Evolutionary conservation across 1,140 invertebrate genomes (phyloP).

Genomic region (Chelonus insularis): DNA sequence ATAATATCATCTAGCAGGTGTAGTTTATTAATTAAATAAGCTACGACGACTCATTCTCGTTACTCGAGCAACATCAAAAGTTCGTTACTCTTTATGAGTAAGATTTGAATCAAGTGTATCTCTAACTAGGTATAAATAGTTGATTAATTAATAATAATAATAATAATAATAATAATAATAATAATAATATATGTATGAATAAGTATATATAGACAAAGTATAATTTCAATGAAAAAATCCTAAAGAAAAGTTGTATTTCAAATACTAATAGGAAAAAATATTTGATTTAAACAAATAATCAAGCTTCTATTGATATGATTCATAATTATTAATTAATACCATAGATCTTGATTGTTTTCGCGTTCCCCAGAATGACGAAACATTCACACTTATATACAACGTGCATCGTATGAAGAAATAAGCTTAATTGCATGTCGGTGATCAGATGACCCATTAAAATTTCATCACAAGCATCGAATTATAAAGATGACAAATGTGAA

Average conservation of each 20-base stretch:
- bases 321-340: background rate
- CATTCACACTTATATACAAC: slow-evolving; percentile 29
- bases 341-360: background rate
- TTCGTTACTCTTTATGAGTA: background rate
- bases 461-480: background rate
- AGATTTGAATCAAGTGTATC: slow-evolving; percentile 36
- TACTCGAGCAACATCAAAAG: background rate
- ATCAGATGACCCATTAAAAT: background rate
- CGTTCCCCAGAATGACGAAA: slow-evolving; percentile 4
- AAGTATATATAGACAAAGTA: background rate
- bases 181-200: background rate
- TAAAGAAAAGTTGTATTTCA: too few species aligned
- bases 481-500: background rate
- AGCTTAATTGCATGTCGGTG: slow-evolving; percentile 14
- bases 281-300: background rate
- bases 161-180: background rate
- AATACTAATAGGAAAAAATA: background rate
- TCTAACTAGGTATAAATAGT: slow-evolving; percentile 4
- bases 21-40: background rate
- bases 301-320: background rate
- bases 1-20: background rate
- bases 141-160: background rate
- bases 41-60: background rate
- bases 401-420: slow-evolving; percentile 22
- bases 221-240: background rate